Evolutionary conservation across 2,797 vertebrate species (phyloP), one percentile per base, ranked within the genome.

Genomic region (Pangasius mekongensis): DNA sequence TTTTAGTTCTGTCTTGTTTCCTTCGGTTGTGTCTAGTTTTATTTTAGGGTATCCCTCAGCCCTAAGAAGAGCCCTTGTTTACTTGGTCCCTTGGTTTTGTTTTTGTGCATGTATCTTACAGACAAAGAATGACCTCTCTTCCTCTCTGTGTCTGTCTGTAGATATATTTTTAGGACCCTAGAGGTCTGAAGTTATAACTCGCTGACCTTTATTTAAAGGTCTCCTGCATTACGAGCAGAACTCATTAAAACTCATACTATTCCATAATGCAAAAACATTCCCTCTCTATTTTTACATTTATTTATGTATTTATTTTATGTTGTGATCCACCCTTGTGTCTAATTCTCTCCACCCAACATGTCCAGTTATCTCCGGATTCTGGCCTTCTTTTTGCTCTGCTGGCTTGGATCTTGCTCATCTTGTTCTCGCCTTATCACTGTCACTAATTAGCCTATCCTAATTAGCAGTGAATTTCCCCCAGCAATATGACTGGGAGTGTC

Each of bases 191-290:
- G 93, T 94, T 95, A 93, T 93, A 94, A 95, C 91, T 93, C 90
- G 91, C 91, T 96, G 95, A 96, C 96, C 95, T 96, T 97, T 96
- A 96, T 96, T 96, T 95, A 96, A 97, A 96, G 96, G 95, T 96
- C 95, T 96, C 93, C 93, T 93, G 93, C 93, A 94, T 94, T 94
- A 93, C 93, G 93, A 94, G 94, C 91, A 81, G 93, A 95, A 94
- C 95, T 97, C 95, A 96, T 96, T 96, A 96, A 94, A 95, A 94
- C 93, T 92, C 7, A 47, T 47, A 93, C 92, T 93, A 94, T 92
- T 93, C 93, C 91, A 91, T 93, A 89, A 93, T 94, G 93, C 91
- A 92, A 80, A 87, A 69, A 13, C 3, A 54, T 52, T 64, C 22
- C 27, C 27, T 49, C 22, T 39, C 7, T 66, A 77, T 54, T 77